A percentile compares a stretch with the other conserved stretches of the same genome.
These are phyloP conservation scores for Leptinotarsa juncta DNA, from an alignment of 2,888 invertebrate genomes.

Conservation along the genomic window DNA sequence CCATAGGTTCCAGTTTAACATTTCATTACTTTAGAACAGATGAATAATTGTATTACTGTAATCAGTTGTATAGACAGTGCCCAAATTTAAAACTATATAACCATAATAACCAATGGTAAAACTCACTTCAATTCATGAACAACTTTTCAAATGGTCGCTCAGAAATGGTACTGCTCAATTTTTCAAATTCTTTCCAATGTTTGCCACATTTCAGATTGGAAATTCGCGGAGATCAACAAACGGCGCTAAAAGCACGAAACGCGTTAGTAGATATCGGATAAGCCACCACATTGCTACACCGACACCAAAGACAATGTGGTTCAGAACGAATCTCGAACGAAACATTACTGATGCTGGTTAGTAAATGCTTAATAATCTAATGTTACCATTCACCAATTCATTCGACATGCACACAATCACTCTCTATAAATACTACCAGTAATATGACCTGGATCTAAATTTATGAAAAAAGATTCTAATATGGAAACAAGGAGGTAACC, in stretches of 20 bases:
- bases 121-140: slow-evolving; percentile 39
- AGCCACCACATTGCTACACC: slow-evolving; percentile 52
- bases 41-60: background rate
- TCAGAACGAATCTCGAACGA: slow-evolving; percentile 44
- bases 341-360: slow-evolving; percentile 34
- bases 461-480: slow-evolving; percentile 7
- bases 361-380: slow-evolving; percentile 27
- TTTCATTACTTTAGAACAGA: background rate
- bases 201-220: slow-evolving; percentile 30
- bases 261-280: slow-evolving; percentile 54
- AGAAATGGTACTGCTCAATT: slow-evolving; percentile 34
- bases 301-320: slow-evolving; percentile 51
- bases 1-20: too few relatives aligned
- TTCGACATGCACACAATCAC: slow-evolving; percentile 33
- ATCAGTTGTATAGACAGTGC: background rate
- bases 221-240: slow-evolving; percentile 45
- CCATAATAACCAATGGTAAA: slow-evolving; percentile 17
- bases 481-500: slow-evolving; percentile 3
- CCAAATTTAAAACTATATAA: background rate
- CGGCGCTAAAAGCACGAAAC: slow-evolving; percentile 59
- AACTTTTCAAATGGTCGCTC: slow-evolving; percentile 39
- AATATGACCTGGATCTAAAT: slow-evolving; percentile 26
- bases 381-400: slow-evolving; percentile 37
- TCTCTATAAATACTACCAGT: slow-evolving; percentile 16
- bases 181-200: slow-evolving; percentile 34